These are phyloP conservation scores for Cephus sareptanus DNA, from an alignment of 2,888 invertebrate species.

Conservation along the genomic window DNA sequence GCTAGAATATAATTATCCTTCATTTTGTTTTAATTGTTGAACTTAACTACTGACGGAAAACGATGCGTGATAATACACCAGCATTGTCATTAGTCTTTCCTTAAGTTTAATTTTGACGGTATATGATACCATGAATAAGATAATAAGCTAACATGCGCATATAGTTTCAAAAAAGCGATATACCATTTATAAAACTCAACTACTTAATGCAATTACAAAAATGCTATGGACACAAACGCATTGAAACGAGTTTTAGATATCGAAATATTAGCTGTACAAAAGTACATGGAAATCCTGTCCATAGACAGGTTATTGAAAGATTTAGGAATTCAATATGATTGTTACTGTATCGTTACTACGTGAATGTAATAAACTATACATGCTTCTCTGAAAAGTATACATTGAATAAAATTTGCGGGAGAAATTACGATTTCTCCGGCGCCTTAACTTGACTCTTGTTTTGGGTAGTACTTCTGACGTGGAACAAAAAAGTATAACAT, in stretches of 20 bases:
- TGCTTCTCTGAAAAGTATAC: background rate
- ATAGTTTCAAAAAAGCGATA: background rate
- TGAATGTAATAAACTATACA: background rate
- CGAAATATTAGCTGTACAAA: background rate
- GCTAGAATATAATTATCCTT: background rate
- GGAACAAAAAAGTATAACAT: too few relatives aligned
- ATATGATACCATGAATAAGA: background rate
- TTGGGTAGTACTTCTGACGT: too few relatives aligned
- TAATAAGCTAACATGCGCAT: background rate
- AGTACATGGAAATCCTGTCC: background rate
- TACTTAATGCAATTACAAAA: background rate
- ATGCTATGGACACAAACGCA: background rate
- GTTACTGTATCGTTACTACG: background rate
- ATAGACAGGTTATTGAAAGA: background rate
- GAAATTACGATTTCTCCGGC: too few relatives aligned
- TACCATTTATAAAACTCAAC: background rate
- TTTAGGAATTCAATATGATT: background rate
- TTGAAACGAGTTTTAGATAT: background rate
- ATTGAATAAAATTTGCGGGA: background rate
- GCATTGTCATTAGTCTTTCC: background rate
- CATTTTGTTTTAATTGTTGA: background rate
- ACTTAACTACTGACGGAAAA: background rate
- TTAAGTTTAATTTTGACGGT: background rate
- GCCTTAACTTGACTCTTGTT: too few relatives aligned
- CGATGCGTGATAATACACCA: background rate